Percentiles rank a stretch among this genome's conserved stretches.
phyloP scores from a whole-genome alignment of 2,113 vertebrate species.

The Halichoerus grypus region DNA sequence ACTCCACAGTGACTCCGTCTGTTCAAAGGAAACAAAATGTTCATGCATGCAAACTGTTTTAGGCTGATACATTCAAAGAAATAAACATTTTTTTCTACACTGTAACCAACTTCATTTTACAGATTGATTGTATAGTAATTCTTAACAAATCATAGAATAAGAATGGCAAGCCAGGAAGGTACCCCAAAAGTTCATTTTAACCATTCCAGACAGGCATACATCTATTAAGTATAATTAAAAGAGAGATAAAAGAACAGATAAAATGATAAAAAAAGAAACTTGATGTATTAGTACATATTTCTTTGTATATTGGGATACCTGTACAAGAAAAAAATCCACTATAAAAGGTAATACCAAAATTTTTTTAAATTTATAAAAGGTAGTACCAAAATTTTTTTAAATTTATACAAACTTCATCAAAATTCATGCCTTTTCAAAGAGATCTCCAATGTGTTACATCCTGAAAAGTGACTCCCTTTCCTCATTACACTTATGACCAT shows the following conservation, averaged over 20 bases:
- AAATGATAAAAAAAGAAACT: background rate
- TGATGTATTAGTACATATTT: background rate
- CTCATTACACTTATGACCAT: background rate
- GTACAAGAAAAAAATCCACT: background rate
- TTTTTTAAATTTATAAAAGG: conserved; percentile 48
- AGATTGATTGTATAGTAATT: background rate
- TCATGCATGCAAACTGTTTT: background rate
- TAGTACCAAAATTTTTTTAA: conserved; percentile 63
- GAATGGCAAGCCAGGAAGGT: background rate
- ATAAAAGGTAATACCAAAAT: conserved; percentile 58
- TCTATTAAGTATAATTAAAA: background rate
- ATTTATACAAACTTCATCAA: background rate
- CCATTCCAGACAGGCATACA: background rate
- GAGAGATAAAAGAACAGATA: background rate
- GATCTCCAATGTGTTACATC: background rate
- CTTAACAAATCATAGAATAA: background rate
- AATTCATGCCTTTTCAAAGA: background rate
- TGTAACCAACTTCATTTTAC: background rate
- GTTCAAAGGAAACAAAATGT: conserved; percentile 60
- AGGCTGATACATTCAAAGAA: conserved; percentile 7
- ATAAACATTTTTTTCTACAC: background rate
- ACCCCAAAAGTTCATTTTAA: background rate
- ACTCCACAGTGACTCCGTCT: conserved; percentile 44
- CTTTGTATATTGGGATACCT: background rate
- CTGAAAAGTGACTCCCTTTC: background rate